A percentile compares a stretch with the other conserved stretches of the same genome.
Conservation (phyloP, 2,888 invertebrate species). For the Agriopis leucophaearia region DNA sequence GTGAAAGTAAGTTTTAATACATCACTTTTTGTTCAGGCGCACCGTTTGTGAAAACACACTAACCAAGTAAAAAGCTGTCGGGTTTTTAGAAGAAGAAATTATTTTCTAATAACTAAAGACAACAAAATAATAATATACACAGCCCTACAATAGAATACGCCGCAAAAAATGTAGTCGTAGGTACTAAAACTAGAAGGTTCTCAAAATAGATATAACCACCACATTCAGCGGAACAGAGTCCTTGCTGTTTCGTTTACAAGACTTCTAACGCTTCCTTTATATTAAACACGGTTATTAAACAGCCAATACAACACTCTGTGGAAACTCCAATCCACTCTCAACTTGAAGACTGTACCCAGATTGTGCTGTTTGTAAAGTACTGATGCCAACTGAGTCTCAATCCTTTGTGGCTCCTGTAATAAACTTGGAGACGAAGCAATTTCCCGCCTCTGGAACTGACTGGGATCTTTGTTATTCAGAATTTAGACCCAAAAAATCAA, state of each 20-base stretch:
- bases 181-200: not conserved
- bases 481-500: constrained; percentile 1
- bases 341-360: constrained; percentile 15
- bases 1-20: too few relatives aligned
- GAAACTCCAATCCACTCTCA: constrained; percentile 17
- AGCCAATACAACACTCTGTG: constrained; percentile 6
- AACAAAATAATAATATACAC: too few relatives aligned
- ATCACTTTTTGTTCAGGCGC: too few relatives aligned
- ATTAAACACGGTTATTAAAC: not conserved
- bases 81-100: too few relatives aligned
- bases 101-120: too few relatives aligned
- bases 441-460: constrained; percentile 9
- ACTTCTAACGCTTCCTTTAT: not conserved
- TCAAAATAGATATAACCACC: not conserved
- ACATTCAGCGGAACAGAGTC: not conserved
- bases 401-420: constrained; percentile 27
- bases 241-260: not conserved
- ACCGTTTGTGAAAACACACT: too few relatives aligned
- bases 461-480: constrained; percentile 10
- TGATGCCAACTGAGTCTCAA: constrained; percentile 12
- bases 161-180: too few relatives aligned
- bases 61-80: not conserved
- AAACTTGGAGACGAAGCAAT: constrained; percentile 24
- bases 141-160: too few relatives aligned
- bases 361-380: constrained; percentile 22